These are phyloP conservation scores for Hirudinaria manillensis DNA, from an alignment of 2,888 invertebrate genomes.

Conservation along the genomic window DNA sequence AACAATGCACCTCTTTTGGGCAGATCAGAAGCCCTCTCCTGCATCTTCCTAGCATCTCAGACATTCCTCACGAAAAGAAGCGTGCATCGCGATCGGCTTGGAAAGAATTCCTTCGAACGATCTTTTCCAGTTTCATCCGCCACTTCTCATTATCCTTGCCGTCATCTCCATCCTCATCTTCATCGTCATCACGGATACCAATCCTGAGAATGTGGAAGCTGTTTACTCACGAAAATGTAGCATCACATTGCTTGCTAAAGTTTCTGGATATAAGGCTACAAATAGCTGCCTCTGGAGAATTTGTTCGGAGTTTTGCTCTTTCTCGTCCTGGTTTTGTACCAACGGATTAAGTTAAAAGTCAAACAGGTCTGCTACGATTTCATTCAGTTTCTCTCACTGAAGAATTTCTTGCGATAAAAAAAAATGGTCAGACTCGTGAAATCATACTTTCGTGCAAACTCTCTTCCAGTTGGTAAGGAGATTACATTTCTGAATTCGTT, in stretches of 20 bases:
- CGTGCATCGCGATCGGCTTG: not conserved
- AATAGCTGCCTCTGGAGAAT: not conserved
- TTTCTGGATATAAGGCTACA: not conserved
- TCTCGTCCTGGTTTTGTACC: not conserved
- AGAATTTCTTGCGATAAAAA: constrained; percentile 17
- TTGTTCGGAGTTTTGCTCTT: constrained; percentile 7
- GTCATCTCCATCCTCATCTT: constrained; percentile 1
- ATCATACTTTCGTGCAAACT: constrained; percentile 9
- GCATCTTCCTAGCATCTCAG: too few species aligned
- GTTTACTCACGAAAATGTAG: constrained; percentile 4
- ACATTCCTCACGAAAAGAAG: too few species aligned
- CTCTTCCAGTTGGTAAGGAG: constrained; percentile 19
- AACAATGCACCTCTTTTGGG: too few species aligned
- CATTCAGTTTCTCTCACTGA: not conserved
- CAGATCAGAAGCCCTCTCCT: too few species aligned
- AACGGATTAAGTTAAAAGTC: too few species aligned
- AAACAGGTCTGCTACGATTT: not conserved
- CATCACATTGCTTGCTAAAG: not conserved
- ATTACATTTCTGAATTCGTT: not conserved
- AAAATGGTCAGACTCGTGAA: constrained; percentile 16
- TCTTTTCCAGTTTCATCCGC: constrained; percentile 8
- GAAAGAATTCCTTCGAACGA: not conserved
- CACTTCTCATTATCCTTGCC: constrained; percentile 1
- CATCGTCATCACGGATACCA: constrained; percentile 4
- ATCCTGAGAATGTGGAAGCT: too few species aligned